Percentiles rank a stretch among this genome's conserved stretches.
Evolutionary conservation across 2,888 invertebrate species (phyloP).

Genomic region (Pimpla rufipes): DNA sequence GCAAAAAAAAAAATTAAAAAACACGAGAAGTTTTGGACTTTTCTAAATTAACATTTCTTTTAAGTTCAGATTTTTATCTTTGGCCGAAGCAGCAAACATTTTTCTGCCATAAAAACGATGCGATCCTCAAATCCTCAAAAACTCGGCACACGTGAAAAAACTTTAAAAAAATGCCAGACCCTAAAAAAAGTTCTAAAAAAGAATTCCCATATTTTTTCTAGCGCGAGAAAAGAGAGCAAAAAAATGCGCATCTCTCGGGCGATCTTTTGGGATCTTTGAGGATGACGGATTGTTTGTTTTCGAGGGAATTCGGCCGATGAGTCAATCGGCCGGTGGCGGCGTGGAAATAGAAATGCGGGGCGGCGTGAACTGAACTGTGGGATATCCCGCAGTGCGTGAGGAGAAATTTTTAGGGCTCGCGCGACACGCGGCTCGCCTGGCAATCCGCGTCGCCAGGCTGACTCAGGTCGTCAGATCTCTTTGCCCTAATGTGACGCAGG

Average conservation of each 20-base stretch:
- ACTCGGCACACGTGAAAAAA: too few relatives aligned
- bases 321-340: neutral
- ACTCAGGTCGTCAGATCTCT: conserved; percentile 18
- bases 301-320: neutral
- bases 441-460: conserved; percentile 24
- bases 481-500: conserved; percentile 37
- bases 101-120: too few relatives aligned
- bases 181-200: too few relatives aligned
- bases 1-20: too few relatives aligned
- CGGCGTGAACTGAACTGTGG: conserved; percentile 2
- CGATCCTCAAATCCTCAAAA: too few relatives aligned
- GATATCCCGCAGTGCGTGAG: conserved; percentile 4
- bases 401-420: conserved; percentile 21
- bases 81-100: too few relatives aligned
- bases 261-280: neutral
- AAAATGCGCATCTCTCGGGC: neutral
- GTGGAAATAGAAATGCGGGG: neutral
- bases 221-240: neutral
- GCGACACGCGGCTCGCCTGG: conserved; percentile 1
- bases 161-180: too few relatives aligned
- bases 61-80: too few relatives aligned
- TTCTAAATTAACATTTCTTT: too few relatives aligned
- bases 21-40: too few relatives aligned
- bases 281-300: neutral
- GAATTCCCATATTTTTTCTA: too few relatives aligned